Conservation (phyloP, 2,888 invertebrate species). For the Azorinus chamasolen region DNA sequence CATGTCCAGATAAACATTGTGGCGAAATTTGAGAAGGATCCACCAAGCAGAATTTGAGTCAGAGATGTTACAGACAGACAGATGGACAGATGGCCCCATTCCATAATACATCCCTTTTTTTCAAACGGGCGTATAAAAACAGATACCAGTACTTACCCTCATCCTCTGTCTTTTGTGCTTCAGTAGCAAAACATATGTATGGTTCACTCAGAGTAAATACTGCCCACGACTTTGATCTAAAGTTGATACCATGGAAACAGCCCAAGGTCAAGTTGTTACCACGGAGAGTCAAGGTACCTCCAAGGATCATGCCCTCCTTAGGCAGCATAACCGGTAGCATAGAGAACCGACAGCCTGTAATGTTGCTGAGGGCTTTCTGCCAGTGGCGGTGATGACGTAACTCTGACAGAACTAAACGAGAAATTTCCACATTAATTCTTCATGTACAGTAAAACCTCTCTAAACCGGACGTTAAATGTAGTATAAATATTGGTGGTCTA, state of each 20-base stretch:
- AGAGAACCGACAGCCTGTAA: conserved; percentile 93
- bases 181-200: conserved; percentile 84
- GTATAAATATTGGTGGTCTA: too few relatives aligned
- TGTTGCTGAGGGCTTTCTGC: conserved; percentile 94
- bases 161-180: conserved; percentile 91
- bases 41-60: too few relatives aligned
- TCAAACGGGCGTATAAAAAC: too few relatives aligned
- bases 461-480: too few relatives aligned
- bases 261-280: conserved; percentile 96
- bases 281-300: conserved; percentile 91
- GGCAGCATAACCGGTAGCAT: conserved; percentile 86
- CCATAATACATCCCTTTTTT: too few relatives aligned
- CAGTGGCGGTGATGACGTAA: conserved; percentile 95
- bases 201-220: conserved; percentile 97
- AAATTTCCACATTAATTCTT: too few relatives aligned
- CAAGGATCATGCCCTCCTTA: conserved; percentile 91
- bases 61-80: too few relatives aligned
- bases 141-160: conserved; percentile 76
- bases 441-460: too few relatives aligned
- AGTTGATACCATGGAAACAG: conserved; percentile 99
- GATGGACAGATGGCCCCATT: too few relatives aligned
- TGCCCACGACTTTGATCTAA: conserved; percentile 98
- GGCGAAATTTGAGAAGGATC: too few relatives aligned
- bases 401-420: conserved; percentile 76
- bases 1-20: too few relatives aligned